phyloP scores from a whole-genome alignment of 2,113 vertebrate genomes.

The Tor tambroides region DNA sequence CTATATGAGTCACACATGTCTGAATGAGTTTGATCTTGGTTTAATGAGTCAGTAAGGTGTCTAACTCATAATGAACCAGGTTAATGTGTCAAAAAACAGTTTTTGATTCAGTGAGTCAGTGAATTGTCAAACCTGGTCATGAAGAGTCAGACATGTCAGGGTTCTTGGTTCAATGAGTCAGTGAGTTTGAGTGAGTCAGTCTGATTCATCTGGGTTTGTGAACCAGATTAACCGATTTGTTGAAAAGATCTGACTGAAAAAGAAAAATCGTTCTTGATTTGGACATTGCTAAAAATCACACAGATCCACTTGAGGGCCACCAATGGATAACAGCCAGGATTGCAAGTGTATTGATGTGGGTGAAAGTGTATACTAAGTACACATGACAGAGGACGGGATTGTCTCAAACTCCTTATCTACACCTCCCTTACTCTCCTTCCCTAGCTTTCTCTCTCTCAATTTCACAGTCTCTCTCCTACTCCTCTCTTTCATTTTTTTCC shows the following conservation, averaged over 20 bases:
- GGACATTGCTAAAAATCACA: neutral
- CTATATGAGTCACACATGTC: too few species aligned
- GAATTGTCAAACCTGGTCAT: neutral
- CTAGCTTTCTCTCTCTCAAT: constrained; percentile 32
- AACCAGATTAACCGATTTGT: neutral
- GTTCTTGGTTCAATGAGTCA: neutral
- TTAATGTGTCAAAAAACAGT: too few species aligned
- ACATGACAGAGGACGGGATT: constrained; percentile 51
- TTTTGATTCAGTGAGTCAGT: neutral
- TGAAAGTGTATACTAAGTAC: constrained; percentile 52
- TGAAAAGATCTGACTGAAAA: neutral
- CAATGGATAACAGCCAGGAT: constrained; percentile 1
- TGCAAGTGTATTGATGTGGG: neutral
- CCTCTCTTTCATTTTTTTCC: constrained; percentile 43
- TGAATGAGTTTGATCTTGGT: too few species aligned
- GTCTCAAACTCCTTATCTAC: constrained; percentile 13
- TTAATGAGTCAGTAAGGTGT: too few species aligned
- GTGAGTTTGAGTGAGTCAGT: neutral
- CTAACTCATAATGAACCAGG: too few species aligned
- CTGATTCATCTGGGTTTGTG: neutral
- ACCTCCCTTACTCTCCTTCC: constrained; percentile 38
- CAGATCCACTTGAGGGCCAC: neutral
- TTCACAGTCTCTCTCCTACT: constrained; percentile 36
- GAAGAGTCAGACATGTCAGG: neutral
- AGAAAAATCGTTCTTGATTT: too few species aligned